phyloP scores from a whole-genome alignment of 1,140 invertebrate genomes.

The Ceratosolen solmsi region DNA sequence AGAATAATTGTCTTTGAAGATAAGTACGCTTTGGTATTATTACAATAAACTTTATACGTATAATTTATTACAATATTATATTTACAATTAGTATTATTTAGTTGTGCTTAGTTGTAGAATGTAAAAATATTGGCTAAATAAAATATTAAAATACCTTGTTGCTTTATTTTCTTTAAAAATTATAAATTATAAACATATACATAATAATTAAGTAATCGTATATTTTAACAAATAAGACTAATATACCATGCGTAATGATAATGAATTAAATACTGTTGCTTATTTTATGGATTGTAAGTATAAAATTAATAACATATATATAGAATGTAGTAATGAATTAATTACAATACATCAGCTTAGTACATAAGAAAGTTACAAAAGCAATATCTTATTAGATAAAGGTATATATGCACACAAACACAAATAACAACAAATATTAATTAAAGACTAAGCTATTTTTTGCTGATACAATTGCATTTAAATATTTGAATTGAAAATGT shows the following conservation, averaged over 20 bases:
- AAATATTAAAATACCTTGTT: background rate
- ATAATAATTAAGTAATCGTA: background rate
- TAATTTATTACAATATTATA: slow-evolving; percentile 25
- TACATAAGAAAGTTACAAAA: background rate
- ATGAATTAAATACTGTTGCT: background rate
- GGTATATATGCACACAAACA: background rate
- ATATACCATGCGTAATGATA: background rate
- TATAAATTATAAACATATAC: background rate
- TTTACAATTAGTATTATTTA: background rate
- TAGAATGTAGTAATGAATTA: background rate
- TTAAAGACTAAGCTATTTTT: background rate
- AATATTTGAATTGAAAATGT: slow-evolving; percentile 10
- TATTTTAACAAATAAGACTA: too few relatives aligned
- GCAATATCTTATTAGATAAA: background rate
- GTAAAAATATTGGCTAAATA: slow-evolving; percentile 25
- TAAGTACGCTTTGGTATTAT: slow-evolving; percentile 21
- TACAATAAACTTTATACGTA: background rate
- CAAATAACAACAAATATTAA: background rate
- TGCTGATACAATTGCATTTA: background rate
- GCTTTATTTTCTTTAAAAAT: background rate
- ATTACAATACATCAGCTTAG: slow-evolving; percentile 14
- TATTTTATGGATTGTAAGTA: background rate
- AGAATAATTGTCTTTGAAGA: background rate
- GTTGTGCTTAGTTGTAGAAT: background rate
- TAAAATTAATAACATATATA: background rate